Evolutionary conservation across 2,888 invertebrate species (phyloP).

Genomic region (Fragum sueziense): DNA sequence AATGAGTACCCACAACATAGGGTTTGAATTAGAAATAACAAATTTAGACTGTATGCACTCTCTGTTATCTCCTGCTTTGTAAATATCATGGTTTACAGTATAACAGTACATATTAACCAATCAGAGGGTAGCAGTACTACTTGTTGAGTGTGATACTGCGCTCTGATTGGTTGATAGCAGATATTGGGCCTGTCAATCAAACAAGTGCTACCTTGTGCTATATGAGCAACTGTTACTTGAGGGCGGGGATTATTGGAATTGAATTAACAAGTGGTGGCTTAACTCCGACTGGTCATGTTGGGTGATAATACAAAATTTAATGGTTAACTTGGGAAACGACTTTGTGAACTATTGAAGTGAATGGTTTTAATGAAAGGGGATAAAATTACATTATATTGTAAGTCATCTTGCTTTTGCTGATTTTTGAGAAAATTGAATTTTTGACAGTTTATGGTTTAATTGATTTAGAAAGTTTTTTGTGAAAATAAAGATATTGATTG

Average conservation of each 20-base stretch:
- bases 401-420: neutral
- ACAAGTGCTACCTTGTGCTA: constrained; percentile 10
- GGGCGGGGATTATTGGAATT: constrained; percentile 3
- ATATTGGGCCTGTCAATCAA: constrained; percentile 24
- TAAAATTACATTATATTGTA: constrained; percentile 9
- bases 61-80: too few species aligned
- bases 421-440: neutral
- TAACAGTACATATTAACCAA: constrained; percentile 13
- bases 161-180: constrained; percentile 24
- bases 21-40: too few species aligned
- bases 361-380: constrained; percentile 22
- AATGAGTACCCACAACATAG: too few species aligned
- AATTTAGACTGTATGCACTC: too few species aligned
- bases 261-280: constrained; percentile 28
- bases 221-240: constrained; percentile 22
- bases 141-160: neutral
- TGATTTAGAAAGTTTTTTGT: too few species aligned
- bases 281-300: constrained; percentile 8
- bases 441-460: too few species aligned
- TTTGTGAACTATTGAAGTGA: constrained; percentile 23
- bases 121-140: neutral
- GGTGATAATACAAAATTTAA: constrained; percentile 3
- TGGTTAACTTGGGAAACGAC: constrained; percentile 1
- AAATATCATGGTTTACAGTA: too few species aligned
- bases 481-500: too few species aligned